Percentiles rank a stretch among this genome's conserved stretches.
Evolutionary conservation across 2,797 vertebrate genomes (phyloP).

Genomic region (Sebastolobus alascanus): DNA sequence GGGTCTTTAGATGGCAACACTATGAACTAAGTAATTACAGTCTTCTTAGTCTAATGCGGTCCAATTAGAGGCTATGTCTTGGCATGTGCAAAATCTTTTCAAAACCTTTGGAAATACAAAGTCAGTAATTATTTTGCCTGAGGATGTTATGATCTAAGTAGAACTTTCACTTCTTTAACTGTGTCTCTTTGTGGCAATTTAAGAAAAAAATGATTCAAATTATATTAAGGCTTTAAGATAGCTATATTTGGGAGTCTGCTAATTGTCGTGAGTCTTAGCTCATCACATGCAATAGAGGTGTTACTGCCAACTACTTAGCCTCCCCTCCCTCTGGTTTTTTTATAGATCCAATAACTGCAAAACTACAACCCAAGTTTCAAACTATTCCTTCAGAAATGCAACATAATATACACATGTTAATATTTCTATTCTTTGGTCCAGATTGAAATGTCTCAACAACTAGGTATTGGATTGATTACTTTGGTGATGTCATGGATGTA

Average conservation of each 20-base stretch:
- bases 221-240: slow-evolving; percentile 1
- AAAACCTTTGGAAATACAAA: slow-evolving; percentile 14
- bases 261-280: background rate
- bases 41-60: background rate
- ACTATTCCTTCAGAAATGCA: background rate
- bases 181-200: slow-evolving; percentile 1
- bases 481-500: background rate
- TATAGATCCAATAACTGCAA: background rate
- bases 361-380: background rate
- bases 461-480: background rate
- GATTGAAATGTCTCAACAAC: background rate
- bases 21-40: background rate
- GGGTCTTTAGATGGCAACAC: background rate
- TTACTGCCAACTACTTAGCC: background rate
- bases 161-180: slow-evolving; percentile 7
- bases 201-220: slow-evolving; percentile 19
- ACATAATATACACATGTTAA: background rate
- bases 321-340: background rate
- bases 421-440: background rate
- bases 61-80: slow-evolving; percentile 17
- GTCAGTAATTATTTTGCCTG: background rate
- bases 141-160: background rate
- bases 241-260: background rate
- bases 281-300: slow-evolving; percentile 5
- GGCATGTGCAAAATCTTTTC: background rate